Evolutionary conservation across 2,888 invertebrate species (phyloP).

Genomic region (Pristionchus entomophagus): DNA sequence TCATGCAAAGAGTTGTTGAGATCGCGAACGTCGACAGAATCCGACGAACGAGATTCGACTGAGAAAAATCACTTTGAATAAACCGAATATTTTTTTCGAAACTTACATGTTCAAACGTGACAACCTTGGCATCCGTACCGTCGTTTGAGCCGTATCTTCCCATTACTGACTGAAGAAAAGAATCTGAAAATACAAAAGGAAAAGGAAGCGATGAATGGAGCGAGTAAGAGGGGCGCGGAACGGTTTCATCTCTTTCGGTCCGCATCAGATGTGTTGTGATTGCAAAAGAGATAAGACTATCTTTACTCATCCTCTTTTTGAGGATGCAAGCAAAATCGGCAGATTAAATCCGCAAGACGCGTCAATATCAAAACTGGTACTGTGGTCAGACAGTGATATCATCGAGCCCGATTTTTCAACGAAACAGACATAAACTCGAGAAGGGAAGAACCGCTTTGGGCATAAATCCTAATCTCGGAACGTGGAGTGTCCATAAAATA

Average conservation of each 20-base stretch:
- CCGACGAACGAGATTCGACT: constrained; percentile 21
- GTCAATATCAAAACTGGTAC: not conserved
- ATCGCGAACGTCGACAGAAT: constrained; percentile 4
- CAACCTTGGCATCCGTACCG: not conserved
- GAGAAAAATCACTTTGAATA: no score
- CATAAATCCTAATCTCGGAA: no score
- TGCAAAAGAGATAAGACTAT: not conserved
- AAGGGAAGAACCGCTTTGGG: no score
- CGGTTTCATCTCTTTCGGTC: not conserved
- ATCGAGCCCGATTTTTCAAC: no score
- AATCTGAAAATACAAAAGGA: not conserved
- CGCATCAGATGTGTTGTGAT: not conserved
- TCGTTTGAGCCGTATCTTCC: not conserved
- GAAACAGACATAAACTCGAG: no score
- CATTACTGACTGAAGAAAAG: constrained; percentile 22
- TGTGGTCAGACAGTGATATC: not conserved
- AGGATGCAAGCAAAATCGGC: constrained; percentile 7
- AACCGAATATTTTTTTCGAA: no score
- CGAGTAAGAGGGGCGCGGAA: not conserved
- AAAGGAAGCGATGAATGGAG: not conserved
- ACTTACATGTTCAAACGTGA: not conserved
- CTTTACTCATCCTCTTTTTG: constrained; percentile 14
- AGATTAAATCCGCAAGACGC: not conserved
- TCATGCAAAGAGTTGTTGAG: not conserved
- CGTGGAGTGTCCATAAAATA: no score